Base-by-base conservation (phyloP, 2,888 invertebrate species). In the Synanthedon tipuliformis region DNA sequence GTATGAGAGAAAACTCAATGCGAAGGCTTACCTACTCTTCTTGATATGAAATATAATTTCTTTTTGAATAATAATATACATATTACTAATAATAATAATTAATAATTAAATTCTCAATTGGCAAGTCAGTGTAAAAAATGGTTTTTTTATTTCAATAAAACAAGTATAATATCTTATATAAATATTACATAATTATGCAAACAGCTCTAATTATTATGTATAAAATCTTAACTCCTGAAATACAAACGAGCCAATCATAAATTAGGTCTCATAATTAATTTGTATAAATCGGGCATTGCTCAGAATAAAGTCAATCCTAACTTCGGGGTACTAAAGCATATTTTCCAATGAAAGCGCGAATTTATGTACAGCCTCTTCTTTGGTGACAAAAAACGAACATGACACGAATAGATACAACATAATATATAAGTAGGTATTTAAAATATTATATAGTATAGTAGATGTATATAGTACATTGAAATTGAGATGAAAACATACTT, bases 351-450 rank as follows among this genome's bases (percentile, higher is more conserved):
- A 15, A 45, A 45, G 45, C 45, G 13, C 45, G 15, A 49, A 53
- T 57, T 54, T 59, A 65, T 68, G 57, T 75, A 81, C 81, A 82
- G 81, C 81, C 82, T 75, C 69, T 69, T 84, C 85, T 86, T 85
- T 86, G 85, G 85, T 83, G 83, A 73, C 62, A 66, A 70, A 68
- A 23, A 67, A 40, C 60, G 68, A 69, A 65, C 68, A 65, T 64
- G 69, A 71, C 69, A 70, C 64, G 65, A 65, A 34, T 34, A 10
- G 3, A 34, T 10, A 34, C 2, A 34, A 23, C 7, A 27, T 1
- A 27, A 34, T 10, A 34, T 34, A 34, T 34, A 10, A 34, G 3
- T 34, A 3, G 4, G 27, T 27, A 7, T 27, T 2, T 27, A 27
- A 41, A 1, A 41, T 41, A 41, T 13, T n/a, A 41, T 55, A 59